Percentiles rank a stretch among this genome's conserved stretches.
Evolutionary conservation across 2,113 vertebrate genomes (phyloP).

Genomic region (Grus americana): DNA sequence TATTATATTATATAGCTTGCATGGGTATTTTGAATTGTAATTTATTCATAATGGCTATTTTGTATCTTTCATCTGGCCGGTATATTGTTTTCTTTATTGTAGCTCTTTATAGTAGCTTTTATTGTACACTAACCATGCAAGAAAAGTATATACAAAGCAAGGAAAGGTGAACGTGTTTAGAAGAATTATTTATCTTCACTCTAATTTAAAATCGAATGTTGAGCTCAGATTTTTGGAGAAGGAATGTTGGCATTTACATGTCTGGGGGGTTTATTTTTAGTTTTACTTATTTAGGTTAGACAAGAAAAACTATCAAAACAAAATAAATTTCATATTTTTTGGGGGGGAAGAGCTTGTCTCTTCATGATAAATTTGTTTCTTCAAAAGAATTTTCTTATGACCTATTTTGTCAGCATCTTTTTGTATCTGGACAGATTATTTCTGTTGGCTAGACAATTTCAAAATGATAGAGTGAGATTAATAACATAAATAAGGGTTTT

Average conservation of each 20-base stretch:
- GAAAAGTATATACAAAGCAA: not conserved
- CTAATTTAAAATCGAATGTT: not conserved
- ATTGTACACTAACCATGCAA: not conserved
- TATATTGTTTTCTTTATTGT: not conserved
- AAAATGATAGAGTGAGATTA: slow-evolving; percentile 34
- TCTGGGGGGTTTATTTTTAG: not conserved
- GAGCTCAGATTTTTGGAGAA: not conserved
- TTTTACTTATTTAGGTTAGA: not conserved
- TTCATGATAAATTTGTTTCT: slow-evolving; percentile 22
- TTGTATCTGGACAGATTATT: slow-evolving; percentile 5
- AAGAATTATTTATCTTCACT: not conserved
- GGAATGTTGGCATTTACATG: not conserved
- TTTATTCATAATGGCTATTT: not conserved
- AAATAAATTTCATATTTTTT: not conserved
- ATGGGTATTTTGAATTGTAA: not conserved
- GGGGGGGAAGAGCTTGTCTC: not conserved
- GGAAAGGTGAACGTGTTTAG: not conserved
- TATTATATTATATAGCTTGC: not conserved
- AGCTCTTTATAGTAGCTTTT: not conserved
- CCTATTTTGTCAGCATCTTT: slow-evolving; percentile 9
- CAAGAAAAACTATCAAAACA: not conserved
- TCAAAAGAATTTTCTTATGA: not conserved
- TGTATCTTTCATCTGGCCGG: not conserved
- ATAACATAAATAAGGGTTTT: slow-evolving; percentile 6
- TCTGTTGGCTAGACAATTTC: slow-evolving; percentile 4